Evolutionary conservation across 2,888 invertebrate species (phyloP).

Genomic region (Sthenelais limicola): DNA sequence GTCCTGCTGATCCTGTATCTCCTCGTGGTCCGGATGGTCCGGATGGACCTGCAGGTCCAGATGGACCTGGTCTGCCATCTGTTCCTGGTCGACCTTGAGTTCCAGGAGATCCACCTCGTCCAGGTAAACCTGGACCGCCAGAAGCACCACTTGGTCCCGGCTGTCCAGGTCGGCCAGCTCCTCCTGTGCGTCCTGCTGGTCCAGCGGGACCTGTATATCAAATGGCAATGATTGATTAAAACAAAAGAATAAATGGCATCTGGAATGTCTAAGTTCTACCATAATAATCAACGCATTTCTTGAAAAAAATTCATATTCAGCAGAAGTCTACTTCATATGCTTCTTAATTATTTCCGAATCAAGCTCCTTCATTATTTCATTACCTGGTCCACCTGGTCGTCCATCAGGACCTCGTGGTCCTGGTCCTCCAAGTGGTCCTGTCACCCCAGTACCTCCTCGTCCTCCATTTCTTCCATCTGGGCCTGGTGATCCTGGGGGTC

Average conservation of each 20-base stretch:
- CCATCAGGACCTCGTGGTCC: constrained; percentile 39
- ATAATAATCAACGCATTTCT: too few species aligned
- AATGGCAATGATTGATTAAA: too few species aligned
- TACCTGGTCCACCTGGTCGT: constrained; percentile 44
- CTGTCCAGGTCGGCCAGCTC: constrained; percentile 33
- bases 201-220: constrained; percentile 46
- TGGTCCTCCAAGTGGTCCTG: constrained; percentile 21
- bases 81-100: constrained; percentile 27
- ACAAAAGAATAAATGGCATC: too few species aligned
- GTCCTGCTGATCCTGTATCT: constrained; percentile 23
- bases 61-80: neutral
- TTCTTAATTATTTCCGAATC: too few species aligned
- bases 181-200: constrained; percentile 31
- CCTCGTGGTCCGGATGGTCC: constrained; percentile 76
- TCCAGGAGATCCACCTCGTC: constrained; percentile 22
- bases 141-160: constrained; percentile 36
- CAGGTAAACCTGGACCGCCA: constrained; percentile 41
- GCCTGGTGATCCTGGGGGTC: constrained; percentile 34
- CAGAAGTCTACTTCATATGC: too few species aligned
- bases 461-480: constrained; percentile 42
- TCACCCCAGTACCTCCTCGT: constrained; percentile 41
- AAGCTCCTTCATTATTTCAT: too few species aligned
- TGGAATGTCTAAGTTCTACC: constrained; percentile 21
- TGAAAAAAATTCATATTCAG: too few species aligned
- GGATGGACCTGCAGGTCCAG: constrained; percentile 27